Base-by-base conservation (phyloP, 2,888 invertebrate species). In the Gastracanthus pulcherrimus region DNA sequence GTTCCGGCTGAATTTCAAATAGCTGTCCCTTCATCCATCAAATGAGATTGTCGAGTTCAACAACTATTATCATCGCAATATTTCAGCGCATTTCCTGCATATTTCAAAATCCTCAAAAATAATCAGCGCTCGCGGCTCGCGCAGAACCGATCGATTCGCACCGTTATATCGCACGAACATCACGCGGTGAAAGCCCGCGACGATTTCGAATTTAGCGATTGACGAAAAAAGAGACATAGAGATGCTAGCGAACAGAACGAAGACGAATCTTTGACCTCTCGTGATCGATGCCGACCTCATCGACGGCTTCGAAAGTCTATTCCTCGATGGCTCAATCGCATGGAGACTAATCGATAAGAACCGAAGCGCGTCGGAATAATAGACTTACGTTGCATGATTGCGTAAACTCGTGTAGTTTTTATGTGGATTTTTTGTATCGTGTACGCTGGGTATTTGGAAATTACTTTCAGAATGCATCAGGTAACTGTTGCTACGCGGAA, bases 191-290 rank as follows among this genome's bases (percentile, higher is more conserved):
- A 62, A 62, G 62, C 62, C 19, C 62, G 34, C 62, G 26, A 13
- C 60, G 31, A 45, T 45, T 45, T 45, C 45, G 45, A 45, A 45
- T 45, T 45, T 45, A 13, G 13, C 45, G 3, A n/a, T n/a, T n/a
- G n/a, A n/a, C n/a, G n/a, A n/a, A 45, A 45, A 45, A 45, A 45
- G n/a, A 9, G 3, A 7, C 45, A n/a, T n/a, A n/a, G n/a, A n/a
- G n/a, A n/a, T n/a, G n/a, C n/a, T 11, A 13, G 13, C 13, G 0
- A 6, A 3, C 7, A 45, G 13, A 13, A 34, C 34, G 62, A 34
- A 62, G 62, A 34, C 36, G 19, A 34, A 36, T 62, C 62, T 34
- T 34, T 62, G 62, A 62, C 62, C 36, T 62, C 19, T 62, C 31
- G 62, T 62, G 62, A 62, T 62, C 11, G 62, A 62, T 62, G n/a